Evolutionary conservation across 2,888 invertebrate genomes (phyloP), one percentile per base, ranked within the genome.

Genomic region (Patella pellucida): DNA sequence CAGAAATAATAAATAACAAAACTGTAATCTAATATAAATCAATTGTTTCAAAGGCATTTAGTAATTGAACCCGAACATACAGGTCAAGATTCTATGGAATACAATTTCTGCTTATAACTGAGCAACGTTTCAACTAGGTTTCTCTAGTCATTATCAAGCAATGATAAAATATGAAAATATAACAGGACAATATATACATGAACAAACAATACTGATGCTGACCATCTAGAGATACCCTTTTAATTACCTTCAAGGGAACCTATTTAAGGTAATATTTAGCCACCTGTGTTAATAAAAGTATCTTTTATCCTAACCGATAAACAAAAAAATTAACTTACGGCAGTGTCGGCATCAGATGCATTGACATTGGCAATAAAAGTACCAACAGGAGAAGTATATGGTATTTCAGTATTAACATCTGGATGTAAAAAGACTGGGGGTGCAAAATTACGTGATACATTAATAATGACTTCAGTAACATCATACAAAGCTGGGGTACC

Each of bases 271-370:
- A 19, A 52, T 52, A 52, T 12, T 31, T n/a, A 19, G 27, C 15
- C n/a, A 68, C 41, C 54, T 67, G 12, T 27, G 51, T 11, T 74
- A 51, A 9, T 23, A 5, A 62, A 50, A 41, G 62, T 19, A 56
- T 11, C 15, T 15, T 23, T 41, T n/a, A 62, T 23, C n/a, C 31
- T 54, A 19, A 15, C 3, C 19, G 16, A 52, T 73, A 12, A 52
- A 52, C 16, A 7, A 50, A 9, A 15, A 27, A 50, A 62, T 19
- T 69, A 75, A 73, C 82, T 78, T 72, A 83, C 83, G 70, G 74
- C 72, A 31, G 77, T 54, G 79, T 86, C 86, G 16, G 27, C 50
- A 76, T 88, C 88, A 9, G 74, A 81, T 3, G 86, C 87, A 15
- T 51, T 75, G 12, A 86, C 79, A 19, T 67, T 75, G 15, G 52